Evolutionary conservation across 2,113 vertebrate species (phyloP).

Genomic region (Phyllopteryx taeniolatus): DNA sequence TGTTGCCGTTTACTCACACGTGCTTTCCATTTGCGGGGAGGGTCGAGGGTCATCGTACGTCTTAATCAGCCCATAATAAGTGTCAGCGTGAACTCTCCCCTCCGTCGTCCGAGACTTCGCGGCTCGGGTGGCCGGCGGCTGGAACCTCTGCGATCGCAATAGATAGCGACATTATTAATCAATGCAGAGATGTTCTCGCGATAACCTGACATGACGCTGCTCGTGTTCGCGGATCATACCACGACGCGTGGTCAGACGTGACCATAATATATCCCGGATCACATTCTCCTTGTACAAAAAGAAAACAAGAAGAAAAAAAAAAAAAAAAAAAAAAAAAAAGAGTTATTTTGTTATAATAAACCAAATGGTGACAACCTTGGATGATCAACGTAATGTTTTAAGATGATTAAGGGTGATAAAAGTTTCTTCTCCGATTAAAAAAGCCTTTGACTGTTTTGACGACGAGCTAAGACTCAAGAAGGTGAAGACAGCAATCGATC

Average conservation of each 20-base stretch:
- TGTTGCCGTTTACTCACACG: slow-evolving; percentile 50
- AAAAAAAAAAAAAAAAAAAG: background rate
- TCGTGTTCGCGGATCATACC: background rate
- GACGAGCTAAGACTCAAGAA: too few species aligned
- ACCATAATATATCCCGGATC: background rate
- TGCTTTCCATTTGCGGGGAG: slow-evolving; percentile 61
- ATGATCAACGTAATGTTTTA: background rate
- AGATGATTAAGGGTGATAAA: too few species aligned
- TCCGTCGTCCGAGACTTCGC: slow-evolving; percentile 15
- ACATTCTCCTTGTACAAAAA: background rate
- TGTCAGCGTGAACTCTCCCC: slow-evolving; percentile 58
- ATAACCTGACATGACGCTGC: background rate
- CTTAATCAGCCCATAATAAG: slow-evolving; percentile 64
- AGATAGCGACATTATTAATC: slow-evolving; percentile 9
- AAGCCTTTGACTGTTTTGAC: too few species aligned
- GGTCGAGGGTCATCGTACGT: slow-evolving; percentile 58
- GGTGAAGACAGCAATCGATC: too few species aligned
- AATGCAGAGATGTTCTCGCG: background rate
- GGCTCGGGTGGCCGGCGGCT: slow-evolving; percentile 3
- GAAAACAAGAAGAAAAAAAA: background rate
- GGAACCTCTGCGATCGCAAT: slow-evolving; percentile 1
- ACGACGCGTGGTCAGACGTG: background rate
- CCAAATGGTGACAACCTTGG: background rate
- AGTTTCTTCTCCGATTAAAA: too few species aligned
- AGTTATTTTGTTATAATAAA: background rate